A percentile compares a stretch with the other conserved stretches of the same genome.
These are phyloP conservation scores for Cotesia typhae DNA, from an alignment of 1,140 invertebrate genomes.

Conservation along the genomic window DNA sequence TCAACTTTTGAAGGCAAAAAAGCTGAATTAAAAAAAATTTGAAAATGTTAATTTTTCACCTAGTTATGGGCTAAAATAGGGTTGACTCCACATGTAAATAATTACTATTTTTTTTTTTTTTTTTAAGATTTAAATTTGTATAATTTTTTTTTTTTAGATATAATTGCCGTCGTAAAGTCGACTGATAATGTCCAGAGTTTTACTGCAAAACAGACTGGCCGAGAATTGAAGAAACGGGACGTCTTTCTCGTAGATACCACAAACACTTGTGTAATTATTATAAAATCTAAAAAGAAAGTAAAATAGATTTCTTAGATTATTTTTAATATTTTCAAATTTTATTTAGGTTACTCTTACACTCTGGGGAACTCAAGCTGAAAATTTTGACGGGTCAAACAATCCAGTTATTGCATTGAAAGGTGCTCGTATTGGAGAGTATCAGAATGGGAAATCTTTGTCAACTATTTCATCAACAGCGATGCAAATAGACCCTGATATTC, in stretches of 20 bases:
- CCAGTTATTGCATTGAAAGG: constrained; percentile 88
- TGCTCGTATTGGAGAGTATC: constrained; percentile 76
- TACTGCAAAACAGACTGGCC: constrained; percentile 76
- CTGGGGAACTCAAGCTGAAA: constrained; percentile 85
- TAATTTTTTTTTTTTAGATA: constrained; percentile 72
- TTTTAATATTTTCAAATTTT: constrained; percentile 30
- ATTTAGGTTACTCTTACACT: constrained; percentile 73
- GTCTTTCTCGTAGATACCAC: constrained; percentile 87
- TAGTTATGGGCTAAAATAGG: no score
- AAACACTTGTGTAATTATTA: constrained; percentile 74
- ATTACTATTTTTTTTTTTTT: no score
- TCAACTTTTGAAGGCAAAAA: no score
- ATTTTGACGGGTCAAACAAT: constrained; percentile 79
- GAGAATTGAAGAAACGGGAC: constrained; percentile 90
- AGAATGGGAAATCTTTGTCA: constrained; percentile 76
- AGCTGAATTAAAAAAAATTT: no score
- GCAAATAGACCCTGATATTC: constrained; percentile 88
- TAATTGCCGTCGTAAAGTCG: constrained; percentile 89
- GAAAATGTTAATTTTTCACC: no score
- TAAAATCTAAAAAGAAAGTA: neutral
- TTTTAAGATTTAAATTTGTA: no score
- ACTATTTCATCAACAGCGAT: constrained; percentile 70
- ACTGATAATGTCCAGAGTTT: constrained; percentile 78
- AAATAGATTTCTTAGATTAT: constrained; percentile 18
- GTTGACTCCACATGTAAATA: no score